Base-by-base conservation (phyloP, 2,888 invertebrate species). In the Pandemis cinnamomeana region DNA sequence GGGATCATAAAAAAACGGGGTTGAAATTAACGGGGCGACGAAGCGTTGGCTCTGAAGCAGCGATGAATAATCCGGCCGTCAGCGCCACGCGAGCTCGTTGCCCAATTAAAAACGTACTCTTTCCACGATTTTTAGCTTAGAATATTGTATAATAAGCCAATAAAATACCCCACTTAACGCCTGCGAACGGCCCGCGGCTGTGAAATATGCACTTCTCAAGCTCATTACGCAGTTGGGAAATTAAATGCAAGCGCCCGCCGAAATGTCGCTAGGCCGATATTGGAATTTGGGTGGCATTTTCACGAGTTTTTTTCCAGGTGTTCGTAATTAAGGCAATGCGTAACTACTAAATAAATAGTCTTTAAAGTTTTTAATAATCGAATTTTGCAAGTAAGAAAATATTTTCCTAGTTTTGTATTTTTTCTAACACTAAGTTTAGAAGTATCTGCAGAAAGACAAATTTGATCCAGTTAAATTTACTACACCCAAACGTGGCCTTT, bases 121-220 rank as follows among this genome's bases (percentile, higher is more conserved):
- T 92, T 93, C 91, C 91, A 91, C 91, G 89, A 94, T 92, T 93
- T 93, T 93, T 91, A 94, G 93, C 93, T 94, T 93, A 93, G 93
- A 92, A 93, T 93, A 92, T 94, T 92, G 93, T 91, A 94, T 94
- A 94, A 94, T 94, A 94, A 92, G 91, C 92, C 93, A 88, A 93
- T 94, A 94, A 94, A 94, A 91, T 93, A 94, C 91, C 91, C 91
- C 93, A 91, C 93, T 93, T 92, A 91, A 91, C 90, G 92, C 92
- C 87, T 81, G 86, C 84, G 84, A 87, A 87, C 84, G 85, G 83
- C 85, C 89, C 86, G 83, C 85, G 81, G 87, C 84, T 84, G 87
- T 94, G 92, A 94, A 93, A 92, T 94, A 93, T 94, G 91, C 91
- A 92, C 89, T 91, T 86, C 88, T 89, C 89, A 84, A 87, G 88